These are phyloP conservation scores for Mythimna loreyi DNA, from an alignment of 2,888 invertebrate species.

Conservation along the genomic window DNA sequence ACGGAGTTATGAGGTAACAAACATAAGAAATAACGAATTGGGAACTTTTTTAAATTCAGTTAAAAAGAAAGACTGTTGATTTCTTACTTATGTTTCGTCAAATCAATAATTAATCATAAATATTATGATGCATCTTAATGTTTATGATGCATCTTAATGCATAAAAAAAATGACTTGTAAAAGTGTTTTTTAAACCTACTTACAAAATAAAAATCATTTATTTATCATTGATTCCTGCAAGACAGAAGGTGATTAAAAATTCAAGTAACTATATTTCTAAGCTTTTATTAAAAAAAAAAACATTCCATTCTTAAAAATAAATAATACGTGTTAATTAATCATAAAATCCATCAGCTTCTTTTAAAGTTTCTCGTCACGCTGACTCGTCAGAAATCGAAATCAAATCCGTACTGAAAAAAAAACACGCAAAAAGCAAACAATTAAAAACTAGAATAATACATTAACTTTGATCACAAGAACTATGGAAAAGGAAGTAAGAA, in stretches of 20 bases:
- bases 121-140: neutral
- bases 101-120: neutral
- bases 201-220: no score
- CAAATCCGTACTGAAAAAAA: slow-evolving; percentile 73
- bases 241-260: slow-evolving; percentile 19
- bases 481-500: neutral
- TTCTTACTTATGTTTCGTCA: neutral
- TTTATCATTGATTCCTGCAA: no score
- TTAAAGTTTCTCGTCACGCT: slow-evolving; percentile 8
- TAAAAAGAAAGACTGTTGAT: no score
- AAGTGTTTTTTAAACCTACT: no score
- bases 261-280: neutral
- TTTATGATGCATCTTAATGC: no score
- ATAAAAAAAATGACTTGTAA: no score
- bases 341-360: neutral
- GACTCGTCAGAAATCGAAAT: slow-evolving; percentile 68
- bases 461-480: slow-evolving; percentile 16
- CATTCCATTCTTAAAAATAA: slow-evolving; percentile 1
- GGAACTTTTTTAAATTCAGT: no score
- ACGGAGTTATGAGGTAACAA: no score
- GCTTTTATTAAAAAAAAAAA: slow-evolving; percentile 25
- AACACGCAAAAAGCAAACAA: slow-evolving; percentile 28
- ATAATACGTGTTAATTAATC: neutral
- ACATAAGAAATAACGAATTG: no score
- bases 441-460: slow-evolving; percentile 21